Evolutionary conservation across 1,140 invertebrate genomes (phyloP).

Genomic region (Gerris buenoi): DNA sequence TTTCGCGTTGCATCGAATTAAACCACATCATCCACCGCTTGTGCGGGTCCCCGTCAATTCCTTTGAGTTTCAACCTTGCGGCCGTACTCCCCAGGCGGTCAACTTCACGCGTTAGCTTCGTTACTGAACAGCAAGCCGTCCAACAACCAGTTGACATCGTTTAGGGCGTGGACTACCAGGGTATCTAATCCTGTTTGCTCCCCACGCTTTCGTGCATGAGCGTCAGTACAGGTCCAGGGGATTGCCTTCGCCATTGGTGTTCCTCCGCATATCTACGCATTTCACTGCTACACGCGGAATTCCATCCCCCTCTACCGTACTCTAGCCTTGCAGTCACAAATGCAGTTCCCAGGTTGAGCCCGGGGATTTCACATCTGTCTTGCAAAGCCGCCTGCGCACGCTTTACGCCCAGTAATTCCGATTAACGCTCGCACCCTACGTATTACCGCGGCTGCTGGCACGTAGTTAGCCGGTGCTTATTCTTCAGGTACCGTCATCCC

Average conservation of each 20-base stretch:
- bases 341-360: conserved; percentile 25
- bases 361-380: conserved; percentile 27
- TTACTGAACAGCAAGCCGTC: conserved; percentile 32
- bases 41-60: conserved; percentile 29
- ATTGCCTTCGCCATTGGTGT: conserved; percentile 32
- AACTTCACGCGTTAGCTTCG: neutral
- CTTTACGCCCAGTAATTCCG: conserved; percentile 37
- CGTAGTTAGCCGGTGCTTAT: conserved; percentile 35
- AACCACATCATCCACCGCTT: conserved; percentile 25
- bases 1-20: conserved; percentile 36
- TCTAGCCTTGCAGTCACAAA: conserved; percentile 19
- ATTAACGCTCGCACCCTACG: conserved; percentile 33
- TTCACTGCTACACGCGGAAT: conserved; percentile 31
- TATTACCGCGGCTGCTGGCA: conserved; percentile 40
- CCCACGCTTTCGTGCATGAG: conserved; percentile 32
- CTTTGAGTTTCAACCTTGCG: conserved; percentile 33
- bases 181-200: conserved; percentile 36
- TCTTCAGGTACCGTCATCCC: conserved; percentile 28
- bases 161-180: conserved; percentile 35
- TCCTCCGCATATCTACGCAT: conserved; percentile 30
- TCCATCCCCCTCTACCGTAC: conserved; percentile 26
- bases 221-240: conserved; percentile 27
- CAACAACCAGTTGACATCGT: conserved; percentile 27
- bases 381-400: conserved; percentile 27
- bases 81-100: conserved; percentile 26